Base-by-base conservation (phyloP, 2,888 invertebrate genomes). In the Drosophila falleni region DNA sequence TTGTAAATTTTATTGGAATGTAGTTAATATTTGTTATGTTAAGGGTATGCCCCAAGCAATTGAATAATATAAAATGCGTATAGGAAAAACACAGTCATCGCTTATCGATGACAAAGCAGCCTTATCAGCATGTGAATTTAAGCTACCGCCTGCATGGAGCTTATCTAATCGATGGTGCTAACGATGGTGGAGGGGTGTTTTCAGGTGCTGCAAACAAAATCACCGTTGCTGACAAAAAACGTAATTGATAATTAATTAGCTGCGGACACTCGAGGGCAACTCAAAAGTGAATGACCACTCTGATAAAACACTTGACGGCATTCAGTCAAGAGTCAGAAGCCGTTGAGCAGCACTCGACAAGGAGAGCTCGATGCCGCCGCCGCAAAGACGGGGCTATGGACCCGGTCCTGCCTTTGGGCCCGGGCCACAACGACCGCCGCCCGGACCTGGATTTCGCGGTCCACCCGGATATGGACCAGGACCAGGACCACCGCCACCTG, bases 181-280 rank as follows among this genome's bases (percentile, higher is more conserved):
- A 5, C 29, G 41, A 37, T 2, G 23, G 13, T 11, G 55, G 5
- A 0, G 5, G 15, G n/a, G 19, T 11, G 16, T 0, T 15, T 19
- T 13, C 13, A n/a, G 42, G n/a, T 42, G 41, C 8, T 26, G 26
- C 13, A 54, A 73, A 64, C 50, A 71, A 84, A 84, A 85, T 76
- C 84, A 81, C 85, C 71, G 66, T 42, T 23, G 59, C 54, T 60
- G 71, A 37, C 69, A 49, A 59, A 46, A 54, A 59, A 39, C 51
- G 58, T 87, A 85, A 85, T 85, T 76, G 83, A 86, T 87, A 77
- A 67, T 80, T 87, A 85, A 85, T 85, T 85, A 85, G 71, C 67
- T 11, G 37, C 31, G 60, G 47, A 35, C 69, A 72, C 74, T 72
- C 60, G 61, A 68, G 54, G 47, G 59, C 23, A 55, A 41, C 61